phyloP scores from a whole-genome alignment of 2,113 vertebrate species.

The Pituophis catenifer region DNA sequence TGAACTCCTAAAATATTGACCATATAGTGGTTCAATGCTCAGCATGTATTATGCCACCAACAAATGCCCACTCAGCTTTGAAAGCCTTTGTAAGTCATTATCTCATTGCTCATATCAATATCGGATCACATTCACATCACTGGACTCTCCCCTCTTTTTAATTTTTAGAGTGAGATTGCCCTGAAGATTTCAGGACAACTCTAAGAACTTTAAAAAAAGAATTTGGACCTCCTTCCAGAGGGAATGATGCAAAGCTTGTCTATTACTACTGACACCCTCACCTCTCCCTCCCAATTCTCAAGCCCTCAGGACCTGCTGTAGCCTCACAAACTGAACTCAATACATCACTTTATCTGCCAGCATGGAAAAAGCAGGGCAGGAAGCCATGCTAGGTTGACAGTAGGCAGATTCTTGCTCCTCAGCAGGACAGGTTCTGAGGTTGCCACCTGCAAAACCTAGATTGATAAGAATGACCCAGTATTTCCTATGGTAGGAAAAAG shows the following conservation, averaged over 20 bases:
- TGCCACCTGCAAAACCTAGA: slow-evolving; percentile 30
- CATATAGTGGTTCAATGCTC: neutral
- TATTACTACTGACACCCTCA: slow-evolving; percentile 46
- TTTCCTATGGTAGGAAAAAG: neutral
- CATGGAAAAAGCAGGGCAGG: slow-evolving; percentile 56
- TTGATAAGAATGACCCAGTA: slow-evolving; percentile 11
- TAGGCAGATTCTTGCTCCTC: slow-evolving; percentile 4
- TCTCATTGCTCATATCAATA: neutral
- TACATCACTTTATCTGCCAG: slow-evolving; percentile 57
- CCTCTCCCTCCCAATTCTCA: slow-evolving; percentile 41
- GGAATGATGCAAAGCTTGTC: slow-evolving; percentile 42
- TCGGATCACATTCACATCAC: neutral
- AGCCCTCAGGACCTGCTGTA: slow-evolving; percentile 51
- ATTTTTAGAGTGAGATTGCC: slow-evolving; percentile 10
- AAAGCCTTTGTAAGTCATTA: slow-evolving; percentile 16
- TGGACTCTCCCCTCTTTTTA: neutral
- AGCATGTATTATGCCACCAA: neutral
- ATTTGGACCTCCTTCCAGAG: slow-evolving; percentile 19
- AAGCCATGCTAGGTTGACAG: slow-evolving; percentile 54
- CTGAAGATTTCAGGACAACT: slow-evolving; percentile 18
- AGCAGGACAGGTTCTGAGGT: slow-evolving; percentile 32
- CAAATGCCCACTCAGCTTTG: neutral
- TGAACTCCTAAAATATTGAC: neutral
- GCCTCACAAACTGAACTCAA: slow-evolving; percentile 42
- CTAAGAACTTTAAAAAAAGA: slow-evolving; percentile 33